Evolutionary conservation across 2,113 vertebrate genomes (phyloP).

Genomic region (Otocyon megalotis): DNA sequence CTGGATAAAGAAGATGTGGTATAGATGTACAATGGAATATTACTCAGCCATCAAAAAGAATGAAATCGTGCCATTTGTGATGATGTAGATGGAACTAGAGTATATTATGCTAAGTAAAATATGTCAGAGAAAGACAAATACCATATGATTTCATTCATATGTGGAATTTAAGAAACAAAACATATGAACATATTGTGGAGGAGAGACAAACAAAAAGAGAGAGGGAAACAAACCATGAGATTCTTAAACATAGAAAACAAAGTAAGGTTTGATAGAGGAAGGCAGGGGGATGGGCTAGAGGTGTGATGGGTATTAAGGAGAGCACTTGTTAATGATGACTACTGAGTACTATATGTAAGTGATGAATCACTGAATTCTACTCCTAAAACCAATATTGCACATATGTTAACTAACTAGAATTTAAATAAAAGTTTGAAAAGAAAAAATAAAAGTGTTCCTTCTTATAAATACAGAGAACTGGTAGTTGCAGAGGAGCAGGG

Average conservation of each 20-base stretch:
- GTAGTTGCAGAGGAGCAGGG: not conserved
- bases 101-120: too few relatives aligned
- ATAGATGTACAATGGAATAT: too few relatives aligned
- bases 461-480: not conserved
- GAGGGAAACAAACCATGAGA: not conserved
- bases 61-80: too few relatives aligned
- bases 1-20: too few relatives aligned
- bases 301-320: not conserved
- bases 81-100: too few relatives aligned
- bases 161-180: not conserved
- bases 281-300: not conserved
- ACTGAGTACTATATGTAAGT: not conserved
- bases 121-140: not conserved
- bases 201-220: not conserved
- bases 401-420: not conserved
- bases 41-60: too few relatives aligned
- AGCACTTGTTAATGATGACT: not conserved
- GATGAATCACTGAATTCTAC: not conserved
- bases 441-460: not conserved
- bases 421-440: not conserved
- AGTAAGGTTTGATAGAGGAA: not conserved
- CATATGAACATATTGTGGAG: not conserved
- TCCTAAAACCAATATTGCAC: not conserved
- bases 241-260: not conserved
- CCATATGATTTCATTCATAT: not conserved